Conservation (phyloP, 2,113 vertebrate genomes). For the Isurus oxyrinchus region DNA sequence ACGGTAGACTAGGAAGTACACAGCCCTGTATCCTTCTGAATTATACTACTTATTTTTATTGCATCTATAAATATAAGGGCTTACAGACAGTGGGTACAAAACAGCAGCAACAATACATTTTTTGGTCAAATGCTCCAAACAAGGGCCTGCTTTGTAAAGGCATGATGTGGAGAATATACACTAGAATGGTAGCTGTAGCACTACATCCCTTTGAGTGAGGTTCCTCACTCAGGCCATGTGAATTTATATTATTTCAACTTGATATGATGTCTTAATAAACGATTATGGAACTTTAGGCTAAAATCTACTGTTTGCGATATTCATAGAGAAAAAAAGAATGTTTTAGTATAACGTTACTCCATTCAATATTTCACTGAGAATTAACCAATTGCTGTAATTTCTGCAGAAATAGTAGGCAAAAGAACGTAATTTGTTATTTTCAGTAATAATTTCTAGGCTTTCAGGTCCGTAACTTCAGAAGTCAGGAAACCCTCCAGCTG, state of each 20-base stretch:
- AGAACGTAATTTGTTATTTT: not conserved
- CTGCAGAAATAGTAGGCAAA: not conserved
- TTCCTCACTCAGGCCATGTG: not conserved
- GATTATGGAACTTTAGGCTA: not conserved
- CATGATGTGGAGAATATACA: not conserved
- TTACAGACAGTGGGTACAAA: not conserved
- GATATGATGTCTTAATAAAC: not conserved
- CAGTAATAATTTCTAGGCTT: not conserved
- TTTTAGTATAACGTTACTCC: not conserved
- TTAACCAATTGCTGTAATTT: not conserved
- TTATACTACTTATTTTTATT: not conserved
- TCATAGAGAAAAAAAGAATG: not conserved
- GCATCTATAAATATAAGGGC: not conserved
- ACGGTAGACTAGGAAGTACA: not conserved
- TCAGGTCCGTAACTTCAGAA: no score
- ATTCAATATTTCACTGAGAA: not conserved
- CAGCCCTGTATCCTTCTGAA: not conserved
- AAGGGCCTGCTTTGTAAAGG: not conserved
- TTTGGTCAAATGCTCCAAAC: not conserved
- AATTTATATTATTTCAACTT: not conserved
- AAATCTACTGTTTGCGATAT: not conserved
- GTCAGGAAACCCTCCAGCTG: no score
- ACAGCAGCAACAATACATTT: not conserved
- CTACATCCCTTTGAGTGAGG: not conserved
- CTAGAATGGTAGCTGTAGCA: not conserved